phyloP scores from a whole-genome alignment of 2,888 invertebrate species.

The Drosophila engyochracea region DNA sequence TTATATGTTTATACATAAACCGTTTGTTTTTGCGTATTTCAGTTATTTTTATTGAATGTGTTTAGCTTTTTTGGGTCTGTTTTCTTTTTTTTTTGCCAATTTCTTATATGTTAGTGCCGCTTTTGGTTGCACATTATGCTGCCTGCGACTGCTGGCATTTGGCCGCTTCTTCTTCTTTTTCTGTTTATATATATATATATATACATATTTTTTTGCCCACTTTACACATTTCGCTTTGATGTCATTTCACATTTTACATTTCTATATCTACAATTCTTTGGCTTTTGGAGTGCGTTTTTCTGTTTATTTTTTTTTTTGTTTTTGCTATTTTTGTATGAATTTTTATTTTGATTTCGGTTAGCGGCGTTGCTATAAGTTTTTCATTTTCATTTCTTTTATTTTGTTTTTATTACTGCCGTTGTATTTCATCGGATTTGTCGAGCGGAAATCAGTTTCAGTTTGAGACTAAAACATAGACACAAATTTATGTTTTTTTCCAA shows the following conservation, averaged over 20 bases:
- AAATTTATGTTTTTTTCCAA: constrained; percentile 2
- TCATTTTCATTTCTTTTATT: constrained; percentile 35
- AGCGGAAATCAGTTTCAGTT: constrained; percentile 68
- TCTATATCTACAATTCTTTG: constrained; percentile 53
- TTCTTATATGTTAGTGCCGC: constrained; percentile 31
- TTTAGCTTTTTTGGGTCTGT: background rate
- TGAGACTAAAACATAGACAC: constrained; percentile 2
- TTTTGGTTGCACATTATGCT: constrained; percentile 42
- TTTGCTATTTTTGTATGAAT: constrained; percentile 49
- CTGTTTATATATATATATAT: background rate
- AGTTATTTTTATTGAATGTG: constrained; percentile 37
- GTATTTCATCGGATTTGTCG: constrained; percentile 55
- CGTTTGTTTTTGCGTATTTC: constrained; percentile 30
- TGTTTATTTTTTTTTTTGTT: constrained; percentile 23
- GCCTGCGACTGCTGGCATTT: constrained; percentile 31
- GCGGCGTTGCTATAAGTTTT: constrained; percentile 44
- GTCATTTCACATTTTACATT: constrained; percentile 54
- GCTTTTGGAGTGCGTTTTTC: constrained; percentile 31
- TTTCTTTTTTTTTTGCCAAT: constrained; percentile 11
- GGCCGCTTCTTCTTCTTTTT: constrained; percentile 20
- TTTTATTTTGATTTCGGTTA: constrained; percentile 47
- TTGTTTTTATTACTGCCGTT: constrained; percentile 16
- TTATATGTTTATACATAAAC: background rate
- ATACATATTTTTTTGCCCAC: constrained; percentile 23
- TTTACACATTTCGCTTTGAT: constrained; percentile 64